These are phyloP conservation scores for Dryobotodes eremita DNA, from an alignment of 2,888 invertebrate species.

Conservation along the genomic window DNA sequence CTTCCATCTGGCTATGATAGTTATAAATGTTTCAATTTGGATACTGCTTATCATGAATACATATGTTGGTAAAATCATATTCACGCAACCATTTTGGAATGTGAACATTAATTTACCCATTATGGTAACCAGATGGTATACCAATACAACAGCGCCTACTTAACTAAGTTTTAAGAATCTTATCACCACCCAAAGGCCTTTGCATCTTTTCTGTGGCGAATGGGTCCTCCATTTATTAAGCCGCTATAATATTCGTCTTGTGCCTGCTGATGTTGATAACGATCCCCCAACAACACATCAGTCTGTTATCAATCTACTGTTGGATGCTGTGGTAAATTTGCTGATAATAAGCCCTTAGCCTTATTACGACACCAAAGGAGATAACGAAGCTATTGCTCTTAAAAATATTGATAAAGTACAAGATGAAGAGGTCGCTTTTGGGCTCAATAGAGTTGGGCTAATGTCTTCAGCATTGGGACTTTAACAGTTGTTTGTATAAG, in stretches of 20 bases:
- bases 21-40: not conserved
- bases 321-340: slow-evolving; percentile 20
- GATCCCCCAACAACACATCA: slow-evolving; percentile 1
- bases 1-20: not conserved
- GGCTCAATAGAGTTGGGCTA: not conserved
- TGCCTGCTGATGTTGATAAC: not conserved
- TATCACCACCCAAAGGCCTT: not conserved
- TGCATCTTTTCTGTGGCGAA: not conserved
- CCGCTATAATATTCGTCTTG: not conserved
- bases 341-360: slow-evolving; percentile 31
- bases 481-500: not conserved
- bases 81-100: not conserved
- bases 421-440: not conserved
- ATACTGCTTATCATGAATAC: too few relatives aligned
- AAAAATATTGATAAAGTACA: slow-evolving; percentile 8
- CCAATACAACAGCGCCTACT: not conserved
- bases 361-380: slow-evolving; percentile 21
- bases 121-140: not conserved
- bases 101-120: not conserved
- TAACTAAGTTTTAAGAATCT: not conserved
- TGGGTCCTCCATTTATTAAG: not conserved
- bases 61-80: not conserved
- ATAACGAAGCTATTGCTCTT: slow-evolving; percentile 20
- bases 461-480: not conserved
- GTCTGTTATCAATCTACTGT: slow-evolving; percentile 37